Evolutionary conservation across 2,888 invertebrate species (phyloP).

Genomic region (Clitarchus hookeri): DNA sequence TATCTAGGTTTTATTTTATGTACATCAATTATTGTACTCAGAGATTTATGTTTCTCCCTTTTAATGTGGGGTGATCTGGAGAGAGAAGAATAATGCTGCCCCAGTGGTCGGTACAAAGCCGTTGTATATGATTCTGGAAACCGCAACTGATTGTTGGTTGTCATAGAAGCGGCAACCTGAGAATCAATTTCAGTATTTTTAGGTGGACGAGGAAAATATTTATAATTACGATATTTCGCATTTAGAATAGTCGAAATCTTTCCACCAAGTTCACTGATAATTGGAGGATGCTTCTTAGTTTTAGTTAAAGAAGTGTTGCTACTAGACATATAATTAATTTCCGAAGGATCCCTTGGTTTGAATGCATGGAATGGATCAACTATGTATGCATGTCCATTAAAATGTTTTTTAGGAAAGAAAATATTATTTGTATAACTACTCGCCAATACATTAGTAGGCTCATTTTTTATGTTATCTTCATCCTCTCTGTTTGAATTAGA

Average conservation of each 20-base stretch:
- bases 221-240: conserved; percentile 41
- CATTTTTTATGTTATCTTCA: conserved; percentile 44
- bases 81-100: neutral
- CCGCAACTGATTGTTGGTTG: conserved; percentile 25
- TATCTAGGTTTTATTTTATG: conserved; percentile 59
- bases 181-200: conserved; percentile 39
- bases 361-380: conserved; percentile 70
- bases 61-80: neutral
- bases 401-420: conserved; percentile 40
- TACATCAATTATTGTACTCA: conserved; percentile 68
- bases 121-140: conserved; percentile 32
- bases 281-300: neutral
- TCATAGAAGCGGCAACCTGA: neutral
- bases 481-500: conserved; percentile 48
- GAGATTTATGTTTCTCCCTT: conserved; percentile 56
- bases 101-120: conserved; percentile 37
- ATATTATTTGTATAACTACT: neutral
- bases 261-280: neutral
- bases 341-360: conserved; percentile 58
- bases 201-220: conserved; percentile 47
- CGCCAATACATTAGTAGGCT: neutral
- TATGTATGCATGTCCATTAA: conserved; percentile 49
- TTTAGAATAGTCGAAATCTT: neutral
- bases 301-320: conserved; percentile 18
- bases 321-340: conserved; percentile 69